Conservation (phyloP, 2,797 vertebrate genomes). For the Martes flavigula region DNA sequence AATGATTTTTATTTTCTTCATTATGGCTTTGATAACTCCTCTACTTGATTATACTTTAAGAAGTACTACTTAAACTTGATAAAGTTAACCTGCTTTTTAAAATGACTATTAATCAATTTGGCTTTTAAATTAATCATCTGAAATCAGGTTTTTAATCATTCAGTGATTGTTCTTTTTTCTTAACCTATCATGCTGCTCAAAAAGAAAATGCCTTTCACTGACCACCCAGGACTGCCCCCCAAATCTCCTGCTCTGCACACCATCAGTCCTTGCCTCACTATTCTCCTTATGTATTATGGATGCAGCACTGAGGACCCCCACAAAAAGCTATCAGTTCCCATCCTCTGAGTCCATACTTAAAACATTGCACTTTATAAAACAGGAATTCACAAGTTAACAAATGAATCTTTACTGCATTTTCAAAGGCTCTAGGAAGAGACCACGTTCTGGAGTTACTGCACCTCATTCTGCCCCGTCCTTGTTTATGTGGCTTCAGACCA, state of each 20-base stretch:
- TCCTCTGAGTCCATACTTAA: neutral
- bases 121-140: constrained; percentile 52
- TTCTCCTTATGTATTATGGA: neutral
- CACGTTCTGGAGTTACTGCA: neutral
- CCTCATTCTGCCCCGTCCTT: neutral
- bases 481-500: neutral
- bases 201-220: neutral
- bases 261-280: neutral
- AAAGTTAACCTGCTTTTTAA: constrained; percentile 57
- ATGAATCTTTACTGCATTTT: neutral
- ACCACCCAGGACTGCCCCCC: neutral
- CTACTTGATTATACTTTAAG: constrained; percentile 52
- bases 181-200: neutral
- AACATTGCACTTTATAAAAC: constrained; percentile 18
- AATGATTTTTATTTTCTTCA: constrained; percentile 72
- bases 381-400: neutral
- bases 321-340: neutral
- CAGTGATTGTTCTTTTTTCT: neutral
- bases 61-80: constrained; percentile 50
- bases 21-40: constrained; percentile 65
- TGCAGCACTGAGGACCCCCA: neutral
- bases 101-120: constrained; percentile 37
- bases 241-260: neutral
- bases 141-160: constrained; percentile 47
- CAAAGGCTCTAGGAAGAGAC: neutral